These are phyloP conservation scores for Addax nasomaculatus DNA, from an alignment of 2,113 vertebrate species.

Conservation along the genomic window DNA sequence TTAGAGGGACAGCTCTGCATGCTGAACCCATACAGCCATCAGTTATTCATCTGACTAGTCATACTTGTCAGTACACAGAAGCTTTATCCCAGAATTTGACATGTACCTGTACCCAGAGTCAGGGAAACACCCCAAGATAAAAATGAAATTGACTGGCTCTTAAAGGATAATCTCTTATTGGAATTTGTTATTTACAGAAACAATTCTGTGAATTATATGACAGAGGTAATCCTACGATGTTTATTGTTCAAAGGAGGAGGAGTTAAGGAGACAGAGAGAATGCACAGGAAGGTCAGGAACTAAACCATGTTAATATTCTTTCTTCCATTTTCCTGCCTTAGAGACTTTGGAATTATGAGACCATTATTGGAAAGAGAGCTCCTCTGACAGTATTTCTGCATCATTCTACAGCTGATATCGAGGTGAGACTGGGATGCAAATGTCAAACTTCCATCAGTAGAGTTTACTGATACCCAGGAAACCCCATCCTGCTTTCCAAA, in stretches of 20 bases:
- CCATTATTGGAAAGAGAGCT: accelerated
- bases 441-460: not conserved
- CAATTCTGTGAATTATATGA: not conserved
- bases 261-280: not conserved
- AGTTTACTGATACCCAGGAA: not conserved
- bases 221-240: not conserved
- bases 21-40: not conserved
- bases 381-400: too few relatives aligned
- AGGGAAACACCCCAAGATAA: not conserved
- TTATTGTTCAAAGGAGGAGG: not conserved
- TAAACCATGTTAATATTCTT: not conserved
- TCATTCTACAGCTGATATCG: not conserved
- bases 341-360: not conserved
- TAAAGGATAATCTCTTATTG: not conserved
- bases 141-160: not conserved
- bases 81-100: not conserved
- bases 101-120: not conserved
- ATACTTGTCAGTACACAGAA: not conserved
- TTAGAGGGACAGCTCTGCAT: not conserved
- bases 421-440: not conserved
- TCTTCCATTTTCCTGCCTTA: not conserved
- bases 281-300: accelerated
- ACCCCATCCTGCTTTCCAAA: not conserved
- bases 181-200: not conserved
- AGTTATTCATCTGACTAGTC: not conserved